phyloP scores from a whole-genome alignment of 1,140 invertebrate species.

The Bemisia tabaci region DNA sequence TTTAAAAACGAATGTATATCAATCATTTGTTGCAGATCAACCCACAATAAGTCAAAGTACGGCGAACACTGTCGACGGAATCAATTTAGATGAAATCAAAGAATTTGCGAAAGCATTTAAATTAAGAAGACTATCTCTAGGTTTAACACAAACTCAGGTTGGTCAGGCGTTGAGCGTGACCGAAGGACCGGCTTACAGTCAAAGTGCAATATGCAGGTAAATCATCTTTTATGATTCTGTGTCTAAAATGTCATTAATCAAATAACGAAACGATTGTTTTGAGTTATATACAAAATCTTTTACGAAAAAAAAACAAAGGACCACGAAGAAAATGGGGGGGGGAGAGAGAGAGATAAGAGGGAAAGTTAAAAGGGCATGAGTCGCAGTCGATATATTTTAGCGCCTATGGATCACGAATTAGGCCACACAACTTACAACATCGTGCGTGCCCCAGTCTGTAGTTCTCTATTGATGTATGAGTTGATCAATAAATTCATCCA shows the following conservation, averaged over 20 bases:
- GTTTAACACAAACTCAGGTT: constrained; percentile 91
- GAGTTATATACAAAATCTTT: background rate
- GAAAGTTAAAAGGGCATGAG: too few relatives aligned
- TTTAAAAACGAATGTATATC: too few relatives aligned
- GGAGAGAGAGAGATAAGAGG: too few relatives aligned
- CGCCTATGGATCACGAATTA: too few relatives aligned
- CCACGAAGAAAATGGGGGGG: too few relatives aligned
- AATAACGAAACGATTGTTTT: background rate
- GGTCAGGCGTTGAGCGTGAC: constrained; percentile 88
- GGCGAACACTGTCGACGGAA: constrained; percentile 88
- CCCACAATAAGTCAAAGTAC: constrained; percentile 84
- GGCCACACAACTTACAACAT: too few relatives aligned
- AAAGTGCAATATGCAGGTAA: constrained; percentile 97
- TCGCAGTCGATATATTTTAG: too few relatives aligned
- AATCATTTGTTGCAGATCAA: constrained; percentile 53
- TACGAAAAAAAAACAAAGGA: background rate
- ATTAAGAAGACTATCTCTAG: constrained; percentile 76
- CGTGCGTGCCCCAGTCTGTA: too few relatives aligned
- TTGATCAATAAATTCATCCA: too few relatives aligned
- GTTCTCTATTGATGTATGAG: too few relatives aligned
- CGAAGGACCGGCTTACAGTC: constrained; percentile 93
- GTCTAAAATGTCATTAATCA: background rate
- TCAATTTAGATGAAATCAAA: constrained; percentile 94
- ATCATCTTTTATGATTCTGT: background rate
- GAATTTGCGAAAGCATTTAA: constrained; percentile 98